A percentile compares a stretch with the other conserved stretches of the same genome.
Evolutionary conservation across 2,113 vertebrate genomes (phyloP).

Genomic region (Butastur rufipennis): DNA sequence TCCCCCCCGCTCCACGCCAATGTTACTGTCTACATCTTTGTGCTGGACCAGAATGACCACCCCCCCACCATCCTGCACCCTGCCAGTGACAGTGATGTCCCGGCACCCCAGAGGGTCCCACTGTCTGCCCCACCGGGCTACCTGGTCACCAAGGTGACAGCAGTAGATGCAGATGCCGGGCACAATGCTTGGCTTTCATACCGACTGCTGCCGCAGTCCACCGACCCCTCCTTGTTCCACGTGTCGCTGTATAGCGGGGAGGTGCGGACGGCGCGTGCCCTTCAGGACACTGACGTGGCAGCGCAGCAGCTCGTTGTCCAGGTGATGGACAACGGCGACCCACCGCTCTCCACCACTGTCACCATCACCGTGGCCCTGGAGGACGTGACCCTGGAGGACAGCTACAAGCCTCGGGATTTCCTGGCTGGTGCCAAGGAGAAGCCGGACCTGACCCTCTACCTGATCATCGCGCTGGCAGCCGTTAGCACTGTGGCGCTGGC

Average conservation of each 20-base stretch:
- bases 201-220: slow-evolving; percentile 76
- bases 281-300: slow-evolving; percentile 76
- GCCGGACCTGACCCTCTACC: slow-evolving; percentile 80
- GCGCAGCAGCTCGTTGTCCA: slow-evolving; percentile 80
- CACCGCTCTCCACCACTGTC: slow-evolving; percentile 81
- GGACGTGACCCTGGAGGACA: slow-evolving; percentile 73
- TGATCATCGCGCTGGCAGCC: slow-evolving; percentile 80
- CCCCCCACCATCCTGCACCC: slow-evolving; percentile 80
- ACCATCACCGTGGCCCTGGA: slow-evolving; percentile 83
- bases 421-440: slow-evolving; percentile 61
- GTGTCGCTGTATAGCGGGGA: slow-evolving; percentile 83
- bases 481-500: slow-evolving; percentile 71
- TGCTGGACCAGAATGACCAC: slow-evolving; percentile 81
- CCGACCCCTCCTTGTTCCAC: slow-evolving; percentile 79
- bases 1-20: slow-evolving; percentile 68
- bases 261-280: slow-evolving; percentile 78
- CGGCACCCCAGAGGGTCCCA: slow-evolving; percentile 73
- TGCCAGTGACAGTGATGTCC: slow-evolving; percentile 55
- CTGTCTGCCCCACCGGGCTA: slow-evolving; percentile 79
- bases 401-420: slow-evolving; percentile 69
- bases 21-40: slow-evolving; percentile 73
- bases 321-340: slow-evolving; percentile 82
- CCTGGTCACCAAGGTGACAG: slow-evolving; percentile 86
- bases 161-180: slow-evolving; percentile 84
- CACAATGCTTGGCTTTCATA: slow-evolving; percentile 89